Conservation (phyloP, 2,797 vertebrate genomes). For the Oryzias sinensis region DNA sequence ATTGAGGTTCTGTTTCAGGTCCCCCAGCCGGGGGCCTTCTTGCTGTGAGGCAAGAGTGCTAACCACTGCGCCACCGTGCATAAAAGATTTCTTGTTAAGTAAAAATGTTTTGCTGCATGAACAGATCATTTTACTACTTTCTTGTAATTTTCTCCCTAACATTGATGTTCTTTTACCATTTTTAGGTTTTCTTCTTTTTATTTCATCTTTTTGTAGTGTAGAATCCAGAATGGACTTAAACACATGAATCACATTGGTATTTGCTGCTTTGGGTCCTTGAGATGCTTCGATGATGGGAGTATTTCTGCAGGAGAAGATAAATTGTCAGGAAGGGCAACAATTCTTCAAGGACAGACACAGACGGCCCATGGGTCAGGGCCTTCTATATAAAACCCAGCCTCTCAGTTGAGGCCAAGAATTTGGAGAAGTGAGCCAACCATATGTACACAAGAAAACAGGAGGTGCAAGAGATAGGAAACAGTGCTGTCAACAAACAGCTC, state of each 20-base stretch:
- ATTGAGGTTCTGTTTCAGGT: too few relatives aligned
- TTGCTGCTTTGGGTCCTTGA: neutral
- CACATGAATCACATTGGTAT: neutral
- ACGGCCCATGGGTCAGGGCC: constrained; percentile 51
- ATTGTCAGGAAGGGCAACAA: constrained; percentile 11
- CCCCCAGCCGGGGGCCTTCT: too few relatives aligned
- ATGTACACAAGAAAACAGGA: constrained; percentile 62
- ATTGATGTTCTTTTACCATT: too few relatives aligned
- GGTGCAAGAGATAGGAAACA: constrained; percentile 63
- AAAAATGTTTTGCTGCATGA: too few relatives aligned
- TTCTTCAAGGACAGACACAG: constrained; percentile 57
- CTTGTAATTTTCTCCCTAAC: too few relatives aligned
- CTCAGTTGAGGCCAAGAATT: constrained; percentile 50
- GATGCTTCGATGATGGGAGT: neutral
- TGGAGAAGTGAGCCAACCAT: constrained; percentile 51
- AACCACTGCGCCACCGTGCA: too few relatives aligned
- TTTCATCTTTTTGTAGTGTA: too few relatives aligned
- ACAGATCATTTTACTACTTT: too few relatives aligned
- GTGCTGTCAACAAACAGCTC: constrained; percentile 70
- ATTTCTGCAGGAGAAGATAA: neutral
- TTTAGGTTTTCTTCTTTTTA: too few relatives aligned
- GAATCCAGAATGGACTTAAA: neutral
- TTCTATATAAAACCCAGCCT: constrained; percentile 47
- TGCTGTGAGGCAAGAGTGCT: too few relatives aligned
- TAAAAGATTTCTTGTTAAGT: too few relatives aligned